Base-by-base conservation (phyloP, 2,797 vertebrate species). In the Pangasius krempfi region DNA sequence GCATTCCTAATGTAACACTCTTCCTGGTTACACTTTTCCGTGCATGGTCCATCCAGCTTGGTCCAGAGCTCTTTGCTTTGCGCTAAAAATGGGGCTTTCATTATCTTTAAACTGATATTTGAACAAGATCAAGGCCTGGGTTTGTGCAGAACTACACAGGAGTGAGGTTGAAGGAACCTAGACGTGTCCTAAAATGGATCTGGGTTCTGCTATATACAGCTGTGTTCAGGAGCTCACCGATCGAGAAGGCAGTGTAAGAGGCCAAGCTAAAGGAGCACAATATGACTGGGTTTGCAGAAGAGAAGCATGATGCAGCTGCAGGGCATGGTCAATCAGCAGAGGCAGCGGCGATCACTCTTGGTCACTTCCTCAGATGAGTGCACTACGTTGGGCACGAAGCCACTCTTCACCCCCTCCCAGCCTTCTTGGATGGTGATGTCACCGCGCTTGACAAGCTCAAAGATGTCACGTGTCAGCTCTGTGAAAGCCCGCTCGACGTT, bases 401-500 rank as follows among this genome's bases (percentile, higher is more conserved):
- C 98, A 1, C 98, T 99, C 96, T 99, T 99, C 92, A 99, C 98
- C 54, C 98, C 98, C 94, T 99, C 98, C 98, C 98, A 99, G 90
- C 98, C 98, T 95, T 99, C 98, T 95, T 99, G 98, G 94, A 99
- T 98, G 1, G 96, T 97, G 94, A 99, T 99, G 50, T 99, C 98
- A 1, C 98, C 98, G 56, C 96, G 95, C 93, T 98, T 98, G 93
- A 99, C 98, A 93, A 99, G 94, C 94, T 98, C 97, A 7, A 99
- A 99, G 94, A 99, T 99, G 93, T 99, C 98, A 50, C 97, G 96
- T 44, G 98, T 99, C 95, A 99, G 97, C 93, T 99, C 98, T 2
- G 98, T 99, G 96, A 99, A 99, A 95, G 98, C 98, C 89, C 98
- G 97, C 95, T 99, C 98, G 93, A 99, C 98, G 44, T 99, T 99